phyloP scores from a whole-genome alignment of 2,797 vertebrate genomes.

The Stomatorhinus walkeri region DNA sequence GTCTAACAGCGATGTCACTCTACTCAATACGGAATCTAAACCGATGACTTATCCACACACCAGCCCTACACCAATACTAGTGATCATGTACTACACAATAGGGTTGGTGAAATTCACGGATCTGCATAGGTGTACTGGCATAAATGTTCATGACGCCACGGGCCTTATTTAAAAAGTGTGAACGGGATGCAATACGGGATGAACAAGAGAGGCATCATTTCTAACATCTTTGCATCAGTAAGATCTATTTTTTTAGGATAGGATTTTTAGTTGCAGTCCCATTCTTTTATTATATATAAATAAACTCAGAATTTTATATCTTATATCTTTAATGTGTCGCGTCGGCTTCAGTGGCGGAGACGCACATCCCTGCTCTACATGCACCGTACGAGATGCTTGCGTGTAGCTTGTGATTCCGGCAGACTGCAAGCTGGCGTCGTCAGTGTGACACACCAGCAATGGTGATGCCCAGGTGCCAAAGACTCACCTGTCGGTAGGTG shows the following conservation, averaged over 20 bases:
- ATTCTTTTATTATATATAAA: not conserved
- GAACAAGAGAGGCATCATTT: not conserved
- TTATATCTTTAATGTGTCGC: not conserved
- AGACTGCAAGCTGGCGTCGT: too few species aligned
- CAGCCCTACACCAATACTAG: not conserved
- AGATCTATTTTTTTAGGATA: not conserved
- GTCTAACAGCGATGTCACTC: not conserved
- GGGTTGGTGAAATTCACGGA: not conserved
- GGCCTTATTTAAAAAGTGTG: not conserved
- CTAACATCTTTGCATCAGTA: not conserved
- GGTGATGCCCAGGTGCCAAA: not conserved
- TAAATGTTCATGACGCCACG: not conserved
- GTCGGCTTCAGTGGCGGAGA: not conserved
- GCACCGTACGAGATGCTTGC: not conserved
- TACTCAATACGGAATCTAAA: not conserved
- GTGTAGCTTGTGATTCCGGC: too few species aligned
- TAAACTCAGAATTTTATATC: not conserved
- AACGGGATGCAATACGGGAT: not conserved
- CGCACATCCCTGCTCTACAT: not conserved
- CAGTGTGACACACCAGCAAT: not conserved
- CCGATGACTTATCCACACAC: not conserved
- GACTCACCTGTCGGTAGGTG: conserved; percentile 82
- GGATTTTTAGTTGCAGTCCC: not conserved
- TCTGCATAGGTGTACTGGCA: not conserved
- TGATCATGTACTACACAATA: not conserved